These are phyloP conservation scores for Mesorhabditis spiculigera DNA, from an alignment of 2,888 invertebrate genomes.

Conservation along the genomic window DNA sequence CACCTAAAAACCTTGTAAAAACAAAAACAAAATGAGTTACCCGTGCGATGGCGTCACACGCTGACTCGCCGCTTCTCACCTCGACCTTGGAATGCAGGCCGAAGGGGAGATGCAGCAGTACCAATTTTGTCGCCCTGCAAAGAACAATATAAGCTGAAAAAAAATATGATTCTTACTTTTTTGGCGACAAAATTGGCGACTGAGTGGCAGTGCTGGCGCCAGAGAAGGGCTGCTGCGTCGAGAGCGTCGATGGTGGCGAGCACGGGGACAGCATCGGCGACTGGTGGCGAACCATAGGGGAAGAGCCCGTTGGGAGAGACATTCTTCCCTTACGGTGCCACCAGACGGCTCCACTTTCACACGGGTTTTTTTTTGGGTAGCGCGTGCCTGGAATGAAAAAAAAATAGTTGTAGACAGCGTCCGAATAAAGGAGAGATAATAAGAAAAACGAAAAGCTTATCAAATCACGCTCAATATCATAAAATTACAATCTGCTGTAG, in stretches of 20 bases:
- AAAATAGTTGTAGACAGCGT: too few relatives aligned
- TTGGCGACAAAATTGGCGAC: constrained; percentile 12
- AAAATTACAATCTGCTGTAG: too few relatives aligned
- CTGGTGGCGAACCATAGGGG: background rate
- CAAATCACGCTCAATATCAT: too few relatives aligned
- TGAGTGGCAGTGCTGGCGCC: constrained; percentile 7
- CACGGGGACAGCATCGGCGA: background rate
- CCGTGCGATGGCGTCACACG: constrained; percentile 32
- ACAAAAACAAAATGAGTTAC: constrained; percentile 16
- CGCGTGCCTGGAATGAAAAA: too few relatives aligned
- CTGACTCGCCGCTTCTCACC: constrained; percentile 35
- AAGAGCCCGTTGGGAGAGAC: background rate
- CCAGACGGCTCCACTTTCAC: too few relatives aligned
- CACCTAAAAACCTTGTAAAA: constrained; percentile 4
- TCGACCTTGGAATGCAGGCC: constrained; percentile 55
- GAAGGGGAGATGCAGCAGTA: constrained; percentile 56
- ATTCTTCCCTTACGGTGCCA: too few relatives aligned
- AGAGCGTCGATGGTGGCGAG: background rate
- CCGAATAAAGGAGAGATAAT: too few relatives aligned
- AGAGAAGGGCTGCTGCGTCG: background rate
- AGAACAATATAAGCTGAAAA: background rate
- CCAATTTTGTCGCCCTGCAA: constrained; percentile 22
- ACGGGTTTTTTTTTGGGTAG: too few relatives aligned
- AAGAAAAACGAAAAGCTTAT: too few relatives aligned
- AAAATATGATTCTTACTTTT: constrained; percentile 7